Conservation (phyloP, 2,113 vertebrate genomes). For the Jacana jacana region DNA sequence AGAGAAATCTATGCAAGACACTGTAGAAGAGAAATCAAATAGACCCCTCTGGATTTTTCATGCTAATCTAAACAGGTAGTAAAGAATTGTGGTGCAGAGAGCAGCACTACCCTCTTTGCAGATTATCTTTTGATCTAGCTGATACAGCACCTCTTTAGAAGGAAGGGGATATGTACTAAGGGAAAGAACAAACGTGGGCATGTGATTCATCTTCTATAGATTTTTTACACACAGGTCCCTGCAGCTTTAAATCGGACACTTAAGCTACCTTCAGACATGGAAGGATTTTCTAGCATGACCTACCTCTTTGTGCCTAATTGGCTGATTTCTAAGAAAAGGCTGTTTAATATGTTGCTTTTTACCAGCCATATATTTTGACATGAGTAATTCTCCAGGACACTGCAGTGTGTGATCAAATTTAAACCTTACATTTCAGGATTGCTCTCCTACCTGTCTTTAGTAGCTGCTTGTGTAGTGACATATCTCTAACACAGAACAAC, state of each 20-base stretch:
- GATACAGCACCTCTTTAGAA: not conserved
- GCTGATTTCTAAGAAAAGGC: not conserved
- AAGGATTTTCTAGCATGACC: not conserved
- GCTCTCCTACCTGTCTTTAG: not conserved
- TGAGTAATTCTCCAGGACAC: not conserved
- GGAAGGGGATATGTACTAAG: not conserved
- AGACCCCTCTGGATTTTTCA: not conserved
- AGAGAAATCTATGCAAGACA: too few relatives aligned
- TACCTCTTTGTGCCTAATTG: not conserved
- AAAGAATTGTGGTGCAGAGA: fast-evolving
- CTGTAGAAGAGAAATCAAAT: not conserved
- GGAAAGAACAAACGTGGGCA: not conserved
- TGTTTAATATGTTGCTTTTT: not conserved
- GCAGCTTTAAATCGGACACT: not conserved
- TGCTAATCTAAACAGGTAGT: not conserved
- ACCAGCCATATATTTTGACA: not conserved
- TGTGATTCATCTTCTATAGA: not conserved
- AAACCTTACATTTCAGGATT: not conserved
- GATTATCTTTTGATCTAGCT: not conserved
- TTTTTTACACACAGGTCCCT: not conserved
- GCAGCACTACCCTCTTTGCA: not conserved
- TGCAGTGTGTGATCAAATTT: not conserved
- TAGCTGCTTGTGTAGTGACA: not conserved
- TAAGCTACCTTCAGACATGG: not conserved
- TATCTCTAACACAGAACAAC: not conserved